These are phyloP conservation scores for Zaprionus nigranus DNA, from an alignment of 1,140 invertebrate genomes.

Conservation along the genomic window DNA sequence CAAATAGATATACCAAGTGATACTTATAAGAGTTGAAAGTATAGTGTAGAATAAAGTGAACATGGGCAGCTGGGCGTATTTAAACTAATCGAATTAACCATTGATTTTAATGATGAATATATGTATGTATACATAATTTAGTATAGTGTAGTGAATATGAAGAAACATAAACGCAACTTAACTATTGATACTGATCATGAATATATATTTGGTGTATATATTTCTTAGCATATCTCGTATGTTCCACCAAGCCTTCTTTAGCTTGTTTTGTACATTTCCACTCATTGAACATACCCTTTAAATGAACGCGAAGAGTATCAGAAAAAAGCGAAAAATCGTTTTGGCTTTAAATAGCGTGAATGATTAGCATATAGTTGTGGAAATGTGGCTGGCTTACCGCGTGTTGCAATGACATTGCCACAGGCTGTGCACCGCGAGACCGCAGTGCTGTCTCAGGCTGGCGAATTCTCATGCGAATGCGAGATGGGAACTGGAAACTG, in stretches of 20 bases:
- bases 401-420: conserved; percentile 56
- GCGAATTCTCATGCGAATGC: background rate
- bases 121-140: too few species aligned
- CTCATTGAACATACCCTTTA: background rate
- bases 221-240: background rate
- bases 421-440: background rate
- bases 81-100: too few species aligned
- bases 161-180: background rate
- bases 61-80: too few species aligned
- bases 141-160: too few species aligned
- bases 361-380: conserved; percentile 28
- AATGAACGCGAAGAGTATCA: background rate
- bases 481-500: background rate
- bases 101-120: too few species aligned
- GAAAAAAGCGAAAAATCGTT: background rate
- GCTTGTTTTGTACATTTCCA: background rate
- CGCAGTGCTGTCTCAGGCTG: background rate
- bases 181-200: background rate
- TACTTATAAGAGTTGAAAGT: too few species aligned
- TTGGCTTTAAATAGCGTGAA: conserved; percentile 4
- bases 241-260: background rate
- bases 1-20: too few species aligned
- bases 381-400: conserved; percentile 9
- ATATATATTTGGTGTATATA: background rate
- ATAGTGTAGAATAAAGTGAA: too few species aligned